phyloP scores from a whole-genome alignment of 1,140 invertebrate genomes.

The Teleogryllus occipitalis region DNA sequence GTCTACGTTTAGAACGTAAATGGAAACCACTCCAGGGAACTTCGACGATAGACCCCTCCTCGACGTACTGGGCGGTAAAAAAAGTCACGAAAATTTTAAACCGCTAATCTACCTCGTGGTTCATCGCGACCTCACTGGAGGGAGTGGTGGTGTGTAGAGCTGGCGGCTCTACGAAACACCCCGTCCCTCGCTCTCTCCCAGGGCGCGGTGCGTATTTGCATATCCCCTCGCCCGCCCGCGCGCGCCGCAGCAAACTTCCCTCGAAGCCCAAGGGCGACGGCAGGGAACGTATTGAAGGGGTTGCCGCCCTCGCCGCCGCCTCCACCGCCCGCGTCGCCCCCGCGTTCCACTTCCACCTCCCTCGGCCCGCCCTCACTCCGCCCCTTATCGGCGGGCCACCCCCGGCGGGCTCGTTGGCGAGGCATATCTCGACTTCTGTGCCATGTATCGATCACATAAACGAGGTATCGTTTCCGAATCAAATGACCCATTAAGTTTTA shows the following conservation, averaged over 20 bases:
- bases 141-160: too few species aligned
- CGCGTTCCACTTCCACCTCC: not conserved
- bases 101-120: too few species aligned
- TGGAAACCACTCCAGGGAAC: not conserved
- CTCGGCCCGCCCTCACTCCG: not conserved
- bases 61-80: too few species aligned
- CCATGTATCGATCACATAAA: constrained; percentile 22
- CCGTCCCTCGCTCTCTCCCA: too few species aligned
- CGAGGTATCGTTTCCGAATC: constrained; percentile 22
- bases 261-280: not conserved
- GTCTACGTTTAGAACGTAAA: not conserved
- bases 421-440: constrained; percentile 14
- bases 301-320: not conserved
- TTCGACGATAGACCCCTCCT: too few species aligned
- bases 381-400: not conserved
- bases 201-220: not conserved
- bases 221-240: not conserved
- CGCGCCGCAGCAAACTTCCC: not conserved
- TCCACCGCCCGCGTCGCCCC: not conserved
- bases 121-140: too few species aligned
- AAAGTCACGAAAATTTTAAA: too few species aligned
- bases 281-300: not conserved
- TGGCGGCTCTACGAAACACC: too few species aligned
- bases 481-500: constrained; percentile 22
- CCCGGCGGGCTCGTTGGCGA: constrained; percentile 11